Evolutionary conservation across 2,797 vertebrate species (phyloP), one percentile per base, ranked within the genome.

Genomic region (Gymnoscopelus microlampas): DNA sequence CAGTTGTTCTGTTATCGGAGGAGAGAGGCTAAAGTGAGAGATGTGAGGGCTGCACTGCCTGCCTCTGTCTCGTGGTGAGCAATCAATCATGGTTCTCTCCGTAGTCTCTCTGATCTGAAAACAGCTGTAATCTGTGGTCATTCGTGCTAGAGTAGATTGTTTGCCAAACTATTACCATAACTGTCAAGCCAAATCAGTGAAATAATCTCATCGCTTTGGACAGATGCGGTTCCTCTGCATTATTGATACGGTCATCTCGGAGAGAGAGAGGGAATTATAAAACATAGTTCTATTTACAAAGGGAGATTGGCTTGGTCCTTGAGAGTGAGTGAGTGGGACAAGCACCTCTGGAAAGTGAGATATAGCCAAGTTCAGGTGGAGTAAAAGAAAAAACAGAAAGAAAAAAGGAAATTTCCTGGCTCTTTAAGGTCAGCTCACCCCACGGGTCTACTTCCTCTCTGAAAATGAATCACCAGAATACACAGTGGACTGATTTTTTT

Each of bases 91-190:
- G 89, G 89, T 89, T 88, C 94, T 94, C 94, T 93, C 92, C 93
- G 93, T 92, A 94, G 93, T 71, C 5, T 91, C 93, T 91, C 88
- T 93, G 93, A 96, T 96, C 95, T 95, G 93, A 96, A 96, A 98
- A 97, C 96, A 96, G 95, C 96, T 97, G 96, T 98, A 98, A 97
- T 97, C 95, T 94, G 93, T 86, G 91, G 94, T 94, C 95, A 94
- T 94, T 96, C 96, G 94, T 95, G 95, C 94, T 93, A 87, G 92
- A 96, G 95, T 96, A 95, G 96, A 97, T 96, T 97, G 96, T 98
- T 98, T 96, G 96, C 95, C 95, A 96, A 98, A 98, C 95, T 95
- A 98, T 98, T 97, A 98, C 96, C 96, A 99, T 98, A 98, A 97
- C 95, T 96, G 96, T 98, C 97, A 96, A 88, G 91, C 87, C 89